These are phyloP conservation scores for Struthidea cinerea DNA, from an alignment of 2,113 vertebrate species.

Conservation along the genomic window DNA sequence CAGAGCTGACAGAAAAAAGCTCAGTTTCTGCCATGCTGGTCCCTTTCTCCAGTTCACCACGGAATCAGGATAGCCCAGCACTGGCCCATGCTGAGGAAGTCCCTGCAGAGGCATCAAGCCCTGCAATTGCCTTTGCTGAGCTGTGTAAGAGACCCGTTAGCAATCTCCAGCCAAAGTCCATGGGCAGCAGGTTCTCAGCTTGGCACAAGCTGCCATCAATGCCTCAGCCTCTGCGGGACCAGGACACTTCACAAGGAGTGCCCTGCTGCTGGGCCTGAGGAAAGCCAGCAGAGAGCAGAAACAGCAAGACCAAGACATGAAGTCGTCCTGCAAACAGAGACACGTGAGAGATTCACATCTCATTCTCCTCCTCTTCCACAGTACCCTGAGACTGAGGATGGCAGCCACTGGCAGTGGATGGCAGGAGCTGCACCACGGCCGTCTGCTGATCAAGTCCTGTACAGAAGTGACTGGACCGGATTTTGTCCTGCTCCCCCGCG, in stretches of 20 bases:
- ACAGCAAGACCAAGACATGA: neutral
- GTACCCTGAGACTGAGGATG: neutral
- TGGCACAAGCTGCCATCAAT: neutral
- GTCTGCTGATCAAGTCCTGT: neutral
- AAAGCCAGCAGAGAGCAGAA: neutral
- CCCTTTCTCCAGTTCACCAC: neutral
- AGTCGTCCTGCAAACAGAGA: neutral
- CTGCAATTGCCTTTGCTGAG: neutral
- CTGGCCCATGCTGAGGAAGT: neutral
- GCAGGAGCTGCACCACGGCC: neutral
- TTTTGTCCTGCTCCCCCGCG: rapidly evolving
- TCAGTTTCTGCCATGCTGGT: neutral
- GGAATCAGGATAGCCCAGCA: rapidly evolving
- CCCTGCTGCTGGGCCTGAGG: neutral
- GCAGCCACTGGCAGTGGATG: neutral
- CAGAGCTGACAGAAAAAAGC: neutral
- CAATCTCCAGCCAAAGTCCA: neutral
- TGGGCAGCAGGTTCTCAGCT: neutral
- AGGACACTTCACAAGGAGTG: neutral
- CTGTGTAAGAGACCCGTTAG: neutral
- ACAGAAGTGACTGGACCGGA: neutral
- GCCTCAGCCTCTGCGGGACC: rapidly evolving
- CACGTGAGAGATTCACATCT: neutral
- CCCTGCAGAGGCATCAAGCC: neutral
- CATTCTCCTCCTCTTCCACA: neutral